Evolutionary conservation across 2,888 invertebrate genomes (phyloP).

Genomic region (Brenthis hecate): DNA sequence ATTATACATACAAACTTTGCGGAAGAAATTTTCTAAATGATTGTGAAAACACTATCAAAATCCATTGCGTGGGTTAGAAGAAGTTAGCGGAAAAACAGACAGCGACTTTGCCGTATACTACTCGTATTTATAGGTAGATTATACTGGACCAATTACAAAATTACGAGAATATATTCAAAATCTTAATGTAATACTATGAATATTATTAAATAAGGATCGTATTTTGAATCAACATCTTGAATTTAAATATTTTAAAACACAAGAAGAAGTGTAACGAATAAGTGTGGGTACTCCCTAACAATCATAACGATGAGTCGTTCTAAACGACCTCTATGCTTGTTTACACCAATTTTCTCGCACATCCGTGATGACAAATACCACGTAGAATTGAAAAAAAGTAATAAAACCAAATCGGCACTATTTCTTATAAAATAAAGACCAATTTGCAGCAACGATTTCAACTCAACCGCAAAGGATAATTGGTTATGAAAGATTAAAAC

Average conservation of each 20-base stretch:
- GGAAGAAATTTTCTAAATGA: too few relatives aligned
- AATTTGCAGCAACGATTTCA: constrained; percentile 41
- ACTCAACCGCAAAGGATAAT: constrained; percentile 45
- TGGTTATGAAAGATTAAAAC: constrained; percentile 56
- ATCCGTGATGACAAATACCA: constrained; percentile 38
- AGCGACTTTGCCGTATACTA: too few relatives aligned
- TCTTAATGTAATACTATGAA: too few relatives aligned
- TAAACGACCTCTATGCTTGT: constrained; percentile 55
- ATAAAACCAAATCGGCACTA: constrained; percentile 12
- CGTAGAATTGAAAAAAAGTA: constrained; percentile 27
- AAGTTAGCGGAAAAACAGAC: too few relatives aligned
- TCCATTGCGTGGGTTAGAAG: too few relatives aligned
- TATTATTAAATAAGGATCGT: too few relatives aligned
- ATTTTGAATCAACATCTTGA: too few relatives aligned
- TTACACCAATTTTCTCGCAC: constrained; percentile 54
- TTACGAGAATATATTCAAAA: too few relatives aligned
- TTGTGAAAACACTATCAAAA: too few relatives aligned
- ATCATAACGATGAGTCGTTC: constrained; percentile 32
- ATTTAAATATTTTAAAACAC: not conserved
- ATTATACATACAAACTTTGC: too few relatives aligned
- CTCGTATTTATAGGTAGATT: too few relatives aligned
- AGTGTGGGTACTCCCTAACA: constrained; percentile 24
- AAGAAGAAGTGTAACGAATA: not conserved
- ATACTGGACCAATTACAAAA: too few relatives aligned
- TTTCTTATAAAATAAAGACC: constrained; percentile 40